Conservation (phyloP, 2,113 vertebrate species). For the Hypocryptadius cinnamomeus region DNA sequence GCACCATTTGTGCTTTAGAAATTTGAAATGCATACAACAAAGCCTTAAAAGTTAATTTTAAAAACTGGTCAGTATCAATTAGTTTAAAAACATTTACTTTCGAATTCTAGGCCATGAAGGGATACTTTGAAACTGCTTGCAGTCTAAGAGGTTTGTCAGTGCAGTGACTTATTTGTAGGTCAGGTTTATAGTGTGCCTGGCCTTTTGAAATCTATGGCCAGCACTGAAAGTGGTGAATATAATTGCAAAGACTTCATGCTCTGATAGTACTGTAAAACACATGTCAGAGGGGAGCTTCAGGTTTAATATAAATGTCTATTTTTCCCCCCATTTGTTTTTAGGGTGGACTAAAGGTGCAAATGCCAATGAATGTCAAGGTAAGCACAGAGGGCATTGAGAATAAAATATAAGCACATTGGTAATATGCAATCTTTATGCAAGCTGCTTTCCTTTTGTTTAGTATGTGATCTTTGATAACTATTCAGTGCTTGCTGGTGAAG, state of each 20-base stretch:
- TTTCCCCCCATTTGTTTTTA: neutral
- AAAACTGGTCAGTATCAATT: neutral
- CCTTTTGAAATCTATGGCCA: neutral
- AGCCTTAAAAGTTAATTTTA: neutral
- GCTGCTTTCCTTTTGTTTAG: neutral
- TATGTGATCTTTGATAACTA: neutral
- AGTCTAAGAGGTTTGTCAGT: neutral
- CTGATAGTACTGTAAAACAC: neutral
- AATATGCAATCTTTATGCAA: neutral
- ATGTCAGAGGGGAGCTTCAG: neutral
- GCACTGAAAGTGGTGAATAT: neutral
- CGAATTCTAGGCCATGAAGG: neutral
- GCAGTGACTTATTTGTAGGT: neutral
- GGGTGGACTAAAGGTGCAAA: constrained; percentile 80
- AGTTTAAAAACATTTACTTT: neutral
- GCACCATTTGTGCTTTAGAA: neutral
- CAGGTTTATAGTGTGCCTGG: neutral
- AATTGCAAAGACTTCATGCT: neutral
- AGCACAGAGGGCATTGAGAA: neutral
- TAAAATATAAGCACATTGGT: neutral
- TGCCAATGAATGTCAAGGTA: constrained; percentile 78
- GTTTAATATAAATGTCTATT: neutral
- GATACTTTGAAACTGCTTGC: neutral
- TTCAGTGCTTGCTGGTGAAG: neutral
- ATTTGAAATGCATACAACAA: neutral